phyloP scores from a whole-genome alignment of 2,113 vertebrate genomes.

The Sphyrna mokarran region DNA sequence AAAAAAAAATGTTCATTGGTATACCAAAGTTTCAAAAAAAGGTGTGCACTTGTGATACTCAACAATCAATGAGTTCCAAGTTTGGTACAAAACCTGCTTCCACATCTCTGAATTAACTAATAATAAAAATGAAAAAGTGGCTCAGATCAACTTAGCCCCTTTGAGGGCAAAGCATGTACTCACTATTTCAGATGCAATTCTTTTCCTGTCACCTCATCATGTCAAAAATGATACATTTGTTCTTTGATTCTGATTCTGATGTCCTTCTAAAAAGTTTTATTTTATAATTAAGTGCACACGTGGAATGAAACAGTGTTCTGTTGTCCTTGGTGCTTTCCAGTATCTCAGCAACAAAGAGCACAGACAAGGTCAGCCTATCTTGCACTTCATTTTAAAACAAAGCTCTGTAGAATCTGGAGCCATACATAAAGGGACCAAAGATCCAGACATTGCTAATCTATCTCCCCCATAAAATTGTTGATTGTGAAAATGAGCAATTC shows the following conservation, averaged over 20 bases:
- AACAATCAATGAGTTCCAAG: background rate
- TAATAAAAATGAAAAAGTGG: background rate
- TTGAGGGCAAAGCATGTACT: background rate
- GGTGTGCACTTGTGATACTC: background rate
- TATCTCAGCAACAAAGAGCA: background rate
- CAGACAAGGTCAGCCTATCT: background rate
- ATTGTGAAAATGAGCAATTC: background rate
- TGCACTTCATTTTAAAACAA: background rate
- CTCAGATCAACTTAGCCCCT: background rate
- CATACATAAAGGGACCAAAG: background rate
- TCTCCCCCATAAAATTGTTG: background rate
- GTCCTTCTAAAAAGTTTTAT: background rate
- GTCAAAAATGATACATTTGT: background rate
- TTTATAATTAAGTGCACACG: background rate
- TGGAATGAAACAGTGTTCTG: constrained; percentile 11
- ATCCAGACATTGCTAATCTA: background rate
- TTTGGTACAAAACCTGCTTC: background rate
- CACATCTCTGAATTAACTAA: background rate
- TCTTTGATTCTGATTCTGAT: background rate
- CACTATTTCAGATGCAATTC: background rate
- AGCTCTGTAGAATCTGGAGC: background rate
- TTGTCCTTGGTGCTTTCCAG: constrained; percentile 15
- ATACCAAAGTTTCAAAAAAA: background rate
- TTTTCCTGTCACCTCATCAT: background rate
- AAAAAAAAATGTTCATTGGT: background rate